Base-by-base conservation (phyloP, 2,113 vertebrate species). In the Boulengeromyrus knoepffleri region DNA sequence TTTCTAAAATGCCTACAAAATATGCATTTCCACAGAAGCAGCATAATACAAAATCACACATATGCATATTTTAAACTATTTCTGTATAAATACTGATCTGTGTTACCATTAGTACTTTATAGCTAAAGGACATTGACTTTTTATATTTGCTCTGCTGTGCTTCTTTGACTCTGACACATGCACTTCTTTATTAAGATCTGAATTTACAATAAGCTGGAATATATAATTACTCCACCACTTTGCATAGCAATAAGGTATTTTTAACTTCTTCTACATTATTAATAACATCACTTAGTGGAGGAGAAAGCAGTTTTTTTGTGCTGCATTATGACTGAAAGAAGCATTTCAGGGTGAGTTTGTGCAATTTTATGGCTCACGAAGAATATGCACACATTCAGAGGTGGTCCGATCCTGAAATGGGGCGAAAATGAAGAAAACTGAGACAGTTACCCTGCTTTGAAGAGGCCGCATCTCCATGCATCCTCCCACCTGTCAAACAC, bases 121-220 rank as follows among this genome's bases (percentile, higher is more conserved):
- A 91, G 87, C 91, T 90, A 89, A 93, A 90, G 91, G 90, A 84
- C 87, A 90, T 93, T 90, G 92, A 83, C 56, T 80, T 88, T 58
- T 89, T 85, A 85, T 92, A 90, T 94, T 94, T 92, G 90, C 90
- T 92, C 86, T 77, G 80, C 36, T 90, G 45, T 90, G 66, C 89
- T 90, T 53, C 70, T 92, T 74, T 92, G 90, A 91, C 91, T 77
- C 47, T 85, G 87, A 87, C 85, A 88, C 87, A 80, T 91, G 85
- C 62, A 92, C 93, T 94, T 93, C 93, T 94, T 95, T 95, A 95
- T 95, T 95, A 95, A 95, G 95, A 94, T 92, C 92, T 93, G 94
- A 95, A 94, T 91, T 91, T 91, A 92, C 94, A 95, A 96, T 96
- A 95, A 96, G 95, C 93, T 91, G 92, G 92, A 92, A 95, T 95